phyloP scores from a whole-genome alignment of 2,888 invertebrate genomes.

The Terebella lapidaria region DNA sequence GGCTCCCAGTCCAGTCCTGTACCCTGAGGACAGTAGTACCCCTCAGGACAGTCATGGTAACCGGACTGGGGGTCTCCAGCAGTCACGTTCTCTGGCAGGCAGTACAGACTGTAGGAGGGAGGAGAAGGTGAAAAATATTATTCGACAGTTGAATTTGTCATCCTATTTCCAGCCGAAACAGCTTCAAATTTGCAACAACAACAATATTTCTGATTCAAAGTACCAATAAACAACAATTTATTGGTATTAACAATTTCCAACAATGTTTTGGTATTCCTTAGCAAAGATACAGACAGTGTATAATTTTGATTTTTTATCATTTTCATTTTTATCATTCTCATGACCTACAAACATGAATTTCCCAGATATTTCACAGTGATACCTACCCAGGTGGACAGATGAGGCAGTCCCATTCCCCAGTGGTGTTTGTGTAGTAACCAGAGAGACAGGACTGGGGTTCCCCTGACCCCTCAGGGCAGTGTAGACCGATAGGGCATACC shows the following conservation, averaged over 20 bases:
- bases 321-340: too few relatives aligned
- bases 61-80: constrained; percentile 37
- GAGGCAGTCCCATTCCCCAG: constrained; percentile 36
- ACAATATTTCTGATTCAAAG: too few relatives aligned
- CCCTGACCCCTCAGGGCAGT: constrained; percentile 41
- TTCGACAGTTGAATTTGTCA: too few relatives aligned
- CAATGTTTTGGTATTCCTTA: too few relatives aligned
- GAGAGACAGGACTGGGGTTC: constrained; percentile 32
- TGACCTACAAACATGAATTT: too few relatives aligned
- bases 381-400: constrained; percentile 45
- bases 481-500: constrained; percentile 42
- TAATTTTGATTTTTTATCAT: too few relatives aligned
- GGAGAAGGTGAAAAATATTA: neutral
- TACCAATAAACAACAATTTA: too few relatives aligned
- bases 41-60: constrained; percentile 43
- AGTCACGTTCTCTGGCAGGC: constrained; percentile 41
- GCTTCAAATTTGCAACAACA: too few relatives aligned
- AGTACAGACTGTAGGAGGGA: constrained; percentile 41
- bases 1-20: constrained; percentile 43
- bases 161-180: too few relatives aligned
- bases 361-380: too few relatives aligned
- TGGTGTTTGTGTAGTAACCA: constrained; percentile 42
- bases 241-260: too few relatives aligned
- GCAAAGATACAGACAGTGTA: too few relatives aligned
- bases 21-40: constrained; percentile 45